A percentile compares a stretch with the other conserved stretches of the same genome.
These are phyloP conservation scores for Chrysemys picta DNA, from an alignment of 2,113 vertebrate species.

Conservation along the genomic window DNA sequence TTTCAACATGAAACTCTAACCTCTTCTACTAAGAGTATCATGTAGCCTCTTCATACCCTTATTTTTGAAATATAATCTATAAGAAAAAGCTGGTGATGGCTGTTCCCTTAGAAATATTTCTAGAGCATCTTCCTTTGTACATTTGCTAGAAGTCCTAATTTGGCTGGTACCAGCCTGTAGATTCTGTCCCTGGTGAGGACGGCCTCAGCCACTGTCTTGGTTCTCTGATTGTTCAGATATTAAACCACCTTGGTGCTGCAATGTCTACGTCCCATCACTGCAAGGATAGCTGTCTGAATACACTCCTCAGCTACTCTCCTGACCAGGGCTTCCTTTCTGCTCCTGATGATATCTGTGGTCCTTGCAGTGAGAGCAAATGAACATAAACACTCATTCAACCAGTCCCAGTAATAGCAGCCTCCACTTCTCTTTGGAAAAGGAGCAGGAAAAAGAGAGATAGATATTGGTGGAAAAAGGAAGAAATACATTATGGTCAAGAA, in stretches of 20 bases:
- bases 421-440: not conserved
- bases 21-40: not conserved
- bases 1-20: not conserved
- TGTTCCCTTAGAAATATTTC: not conserved
- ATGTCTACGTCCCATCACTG: not conserved
- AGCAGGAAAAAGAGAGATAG: slow-evolving; percentile 44
- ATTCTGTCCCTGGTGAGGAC: not conserved
- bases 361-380: slow-evolving; percentile 4
- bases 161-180: not conserved
- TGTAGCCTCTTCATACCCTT: not conserved
- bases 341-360: not conserved
- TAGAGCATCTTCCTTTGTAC: not conserved
- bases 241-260: not conserved
- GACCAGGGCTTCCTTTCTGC: not conserved
- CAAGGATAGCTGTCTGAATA: not conserved
- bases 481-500: not conserved
- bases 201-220: not conserved
- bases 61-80: not conserved
- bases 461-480: slow-evolving; percentile 11
- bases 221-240: not conserved
- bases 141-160: not conserved
- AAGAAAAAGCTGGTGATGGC: not conserved
- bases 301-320: not conserved
- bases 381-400: not conserved
- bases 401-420: not conserved